phyloP scores from a whole-genome alignment of 2,888 invertebrate species.

The Allophyes oxyacanthae region DNA sequence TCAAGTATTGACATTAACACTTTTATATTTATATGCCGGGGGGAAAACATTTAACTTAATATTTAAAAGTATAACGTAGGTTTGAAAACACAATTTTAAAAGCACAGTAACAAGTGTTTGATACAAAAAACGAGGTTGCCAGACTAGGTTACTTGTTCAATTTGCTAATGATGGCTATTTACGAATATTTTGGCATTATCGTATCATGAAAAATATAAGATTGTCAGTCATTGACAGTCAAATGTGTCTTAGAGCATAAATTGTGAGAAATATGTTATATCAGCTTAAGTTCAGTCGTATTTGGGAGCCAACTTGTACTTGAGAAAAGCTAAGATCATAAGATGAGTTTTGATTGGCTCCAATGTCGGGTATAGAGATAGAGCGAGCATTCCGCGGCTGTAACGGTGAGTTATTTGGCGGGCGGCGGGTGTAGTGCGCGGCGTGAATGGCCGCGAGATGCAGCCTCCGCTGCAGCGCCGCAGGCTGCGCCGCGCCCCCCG shows the following conservation, averaged over 20 bases:
- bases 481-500: constrained; percentile 53
- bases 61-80: not conserved
- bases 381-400: constrained; percentile 84
- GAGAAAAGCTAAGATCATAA: constrained; percentile 32
- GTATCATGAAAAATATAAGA: not conserved
- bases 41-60: no score
- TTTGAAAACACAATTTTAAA: not conserved
- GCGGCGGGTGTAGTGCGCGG: constrained; percentile 70
- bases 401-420: constrained; percentile 88
- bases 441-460: constrained; percentile 88
- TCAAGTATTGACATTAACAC: no score
- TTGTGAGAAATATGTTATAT: constrained; percentile 4
- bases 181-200: not conserved
- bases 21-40: not conserved
- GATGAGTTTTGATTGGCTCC: constrained; percentile 64
- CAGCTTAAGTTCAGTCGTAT: constrained; percentile 16
- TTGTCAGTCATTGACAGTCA: not conserved
- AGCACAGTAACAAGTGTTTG: not conserved
- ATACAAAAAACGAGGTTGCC: no score
- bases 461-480: constrained; percentile 78
- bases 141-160: not conserved
- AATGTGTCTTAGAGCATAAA: constrained; percentile 4
- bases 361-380: constrained; percentile 78
- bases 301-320: constrained; percentile 26
- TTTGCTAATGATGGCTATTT: constrained; percentile 3